A percentile compares a stretch with the other conserved stretches of the same genome.
Evolutionary conservation across 2,888 invertebrate species (phyloP).

Genomic region (Synergus gifuensis): DNA sequence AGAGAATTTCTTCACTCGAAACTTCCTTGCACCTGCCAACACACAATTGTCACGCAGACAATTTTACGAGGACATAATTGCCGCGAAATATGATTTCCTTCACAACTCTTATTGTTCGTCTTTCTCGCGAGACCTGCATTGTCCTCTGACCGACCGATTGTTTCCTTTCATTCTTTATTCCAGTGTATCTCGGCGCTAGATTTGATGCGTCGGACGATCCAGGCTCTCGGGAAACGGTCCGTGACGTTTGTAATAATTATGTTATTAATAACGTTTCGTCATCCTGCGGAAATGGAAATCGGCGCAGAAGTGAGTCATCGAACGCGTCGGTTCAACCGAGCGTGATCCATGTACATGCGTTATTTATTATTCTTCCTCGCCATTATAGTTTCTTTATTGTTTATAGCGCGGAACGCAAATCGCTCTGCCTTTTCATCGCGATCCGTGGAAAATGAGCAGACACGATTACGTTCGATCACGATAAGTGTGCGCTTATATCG

Average conservation of each 20-base stretch:
- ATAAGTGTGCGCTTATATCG: constrained; percentile 5
- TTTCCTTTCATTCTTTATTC: constrained; percentile 44
- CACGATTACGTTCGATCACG: constrained; percentile 1
- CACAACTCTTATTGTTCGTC: constrained; percentile 49
- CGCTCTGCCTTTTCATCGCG: constrained; percentile 29
- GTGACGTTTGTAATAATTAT: constrained; percentile 61
- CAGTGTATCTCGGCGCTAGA: constrained; percentile 45
- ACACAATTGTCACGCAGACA: constrained; percentile 51
- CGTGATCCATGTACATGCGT: constrained; percentile 48
- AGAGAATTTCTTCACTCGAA: constrained; percentile 10
- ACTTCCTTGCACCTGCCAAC: constrained; percentile 1
- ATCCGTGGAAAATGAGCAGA: constrained; percentile 18
- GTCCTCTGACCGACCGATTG: constrained; percentile 50
- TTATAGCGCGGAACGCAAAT: constrained; percentile 50
- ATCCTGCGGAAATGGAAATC: constrained; percentile 65
- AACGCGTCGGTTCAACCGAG: constrained; percentile 48
- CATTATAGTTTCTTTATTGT: constrained; percentile 38
- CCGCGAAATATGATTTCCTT: constrained; percentile 61
- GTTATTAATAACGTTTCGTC: constrained; percentile 62
- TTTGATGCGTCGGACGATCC: constrained; percentile 48
- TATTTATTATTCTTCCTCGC: constrained; percentile 39
- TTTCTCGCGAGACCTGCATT: constrained; percentile 51
- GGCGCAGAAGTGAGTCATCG: constrained; percentile 55
- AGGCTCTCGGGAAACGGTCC: constrained; percentile 57
- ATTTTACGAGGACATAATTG: constrained; percentile 69